A percentile compares a stretch with the other conserved stretches of the same genome.
Evolutionary conservation across 64 coral and sea anemone genomes (phyloP).

Genomic region (Orbicella faveolata): DNA sequence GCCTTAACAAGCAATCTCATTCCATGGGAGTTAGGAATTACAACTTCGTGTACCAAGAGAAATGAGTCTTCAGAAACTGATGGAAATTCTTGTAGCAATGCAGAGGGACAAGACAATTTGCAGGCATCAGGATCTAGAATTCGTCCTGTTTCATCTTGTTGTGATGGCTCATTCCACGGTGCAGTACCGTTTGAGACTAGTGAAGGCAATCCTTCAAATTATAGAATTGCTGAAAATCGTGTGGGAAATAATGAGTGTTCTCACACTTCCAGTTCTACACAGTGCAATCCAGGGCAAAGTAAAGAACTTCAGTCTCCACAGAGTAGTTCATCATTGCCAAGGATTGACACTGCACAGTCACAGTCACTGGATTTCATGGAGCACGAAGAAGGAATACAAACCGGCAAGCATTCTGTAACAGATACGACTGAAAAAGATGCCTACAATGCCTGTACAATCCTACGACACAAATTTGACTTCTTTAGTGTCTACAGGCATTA

Average conservation of each 20-base stretch:
- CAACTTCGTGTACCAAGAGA: not conserved
- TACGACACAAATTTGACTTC: slow-evolving; percentile 59
- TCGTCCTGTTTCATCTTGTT: not conserved
- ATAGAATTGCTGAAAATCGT: not conserved
- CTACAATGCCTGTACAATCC: slow-evolving; percentile 32
- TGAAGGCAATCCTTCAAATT: not conserved
- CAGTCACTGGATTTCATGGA: not conserved
- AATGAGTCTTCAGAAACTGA: not conserved
- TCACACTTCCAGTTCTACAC: not conserved
- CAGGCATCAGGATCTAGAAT: not conserved
- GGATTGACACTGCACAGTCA: not conserved
- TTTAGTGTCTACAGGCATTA: slow-evolving; percentile 77
- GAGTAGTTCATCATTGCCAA: not conserved
- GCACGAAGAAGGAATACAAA: not conserved
- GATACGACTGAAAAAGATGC: not conserved
- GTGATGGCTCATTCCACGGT: not conserved
- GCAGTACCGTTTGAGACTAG: not conserved
- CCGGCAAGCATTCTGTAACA: not conserved
- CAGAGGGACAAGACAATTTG: not conserved
- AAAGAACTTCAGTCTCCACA: not conserved
- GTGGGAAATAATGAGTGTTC: not conserved
- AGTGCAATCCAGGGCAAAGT: not conserved
- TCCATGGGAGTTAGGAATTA: slow-evolving; percentile 49
- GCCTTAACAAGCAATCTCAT: slow-evolving; percentile 57
- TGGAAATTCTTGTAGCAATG: not conserved